Evolutionary conservation across 2,888 invertebrate species (phyloP), one percentile per base, ranked within the genome.

Genomic region (Scaptomyza polygonia): DNA sequence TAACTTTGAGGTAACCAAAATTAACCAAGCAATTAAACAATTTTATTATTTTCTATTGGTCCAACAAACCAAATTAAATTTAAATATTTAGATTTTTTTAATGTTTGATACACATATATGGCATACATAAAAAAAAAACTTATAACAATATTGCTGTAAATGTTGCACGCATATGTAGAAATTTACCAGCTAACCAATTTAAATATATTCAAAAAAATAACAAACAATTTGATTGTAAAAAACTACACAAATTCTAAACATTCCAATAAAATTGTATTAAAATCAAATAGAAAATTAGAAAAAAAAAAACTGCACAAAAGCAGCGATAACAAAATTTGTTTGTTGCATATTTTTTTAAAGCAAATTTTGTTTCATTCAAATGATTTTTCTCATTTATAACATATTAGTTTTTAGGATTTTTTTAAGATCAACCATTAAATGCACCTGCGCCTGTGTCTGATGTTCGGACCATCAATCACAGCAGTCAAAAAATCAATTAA

Each of bases 1-100:
- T 97, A 93, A 96, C 96, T 91, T 95, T 97, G 96, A 96, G 96
- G 96, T 96, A 96, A 95, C 85, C 79, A 67, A 88, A 79, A 79
- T 69, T 67, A 59, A 77, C 69, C 51, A 82, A 79, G 57, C 55
- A 72, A 71, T 42, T 45, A 64, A 59, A 67, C 54, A 70, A 67
- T 16, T 39, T 64, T 70, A 39, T 59, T 9, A 16, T 42, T 77
- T 45, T 52, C 43, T 49, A 44, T 29, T 68, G 61, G 58, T 62
- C 34, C 52, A 49, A 7, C 14, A 44, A 75, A 44, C n/a, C 14
- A 36, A 14, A 40, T 29, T 40, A 21, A 40, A 68, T 36, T 62
- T 30, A 44, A 36, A 51, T 16, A 34, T 48, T 42, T 71, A 76
- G 48, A 49, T 66, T 56, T 61, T 61, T n/a, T 57, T 76, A 71